Percentiles rank a stretch among this genome's conserved stretches.
These are phyloP conservation scores for Dermolepida albohirtum DNA, from an alignment of 2,888 invertebrate species.

Conservation along the genomic window DNA sequence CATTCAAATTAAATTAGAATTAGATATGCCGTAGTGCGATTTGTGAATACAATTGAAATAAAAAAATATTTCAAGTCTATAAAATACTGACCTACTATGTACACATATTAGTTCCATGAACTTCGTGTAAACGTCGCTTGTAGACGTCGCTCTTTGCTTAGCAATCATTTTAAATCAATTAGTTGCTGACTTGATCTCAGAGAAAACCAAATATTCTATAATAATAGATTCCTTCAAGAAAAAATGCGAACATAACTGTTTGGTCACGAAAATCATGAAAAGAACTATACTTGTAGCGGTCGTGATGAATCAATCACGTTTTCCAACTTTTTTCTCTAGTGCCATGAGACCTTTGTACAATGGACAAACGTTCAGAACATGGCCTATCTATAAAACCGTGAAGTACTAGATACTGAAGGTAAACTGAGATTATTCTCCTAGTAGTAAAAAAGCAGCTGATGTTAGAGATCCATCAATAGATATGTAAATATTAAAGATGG, in stretches of 20 bases:
- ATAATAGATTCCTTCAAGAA: constrained; percentile 43
- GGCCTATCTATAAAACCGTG: constrained; percentile 14
- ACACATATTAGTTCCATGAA: constrained; percentile 32
- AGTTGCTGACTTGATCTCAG: constrained; percentile 8
- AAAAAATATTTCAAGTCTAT: constrained; percentile 15
- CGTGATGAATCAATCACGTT: constrained; percentile 50
- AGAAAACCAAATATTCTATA: constrained; percentile 17
- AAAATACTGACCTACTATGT: constrained; percentile 18
- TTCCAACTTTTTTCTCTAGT: constrained; percentile 39
- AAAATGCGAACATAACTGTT: constrained; percentile 44
- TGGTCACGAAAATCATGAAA: constrained; percentile 48
- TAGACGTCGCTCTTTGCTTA: constrained; percentile 10
- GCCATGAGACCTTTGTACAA: constrained; percentile 41
- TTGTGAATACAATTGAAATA: constrained; percentile 16
- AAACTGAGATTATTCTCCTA: no score
- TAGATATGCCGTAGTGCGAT: constrained; percentile 4
- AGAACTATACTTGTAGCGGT: constrained; percentile 42
- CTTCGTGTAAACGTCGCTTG: constrained; percentile 5
- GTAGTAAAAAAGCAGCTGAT: no score
- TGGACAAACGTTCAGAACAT: constrained; percentile 44
- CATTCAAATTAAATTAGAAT: constrained; percentile 5
- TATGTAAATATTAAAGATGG: no score
- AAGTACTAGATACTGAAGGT: constrained; percentile 20
- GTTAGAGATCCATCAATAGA: no score
- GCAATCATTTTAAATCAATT: constrained; percentile 28